Evolutionary conservation across 64 coral and sea anemone species (phyloP), one percentile per base, ranked within the genome.

Genomic region (Stichodactyla helianthus): DNA sequence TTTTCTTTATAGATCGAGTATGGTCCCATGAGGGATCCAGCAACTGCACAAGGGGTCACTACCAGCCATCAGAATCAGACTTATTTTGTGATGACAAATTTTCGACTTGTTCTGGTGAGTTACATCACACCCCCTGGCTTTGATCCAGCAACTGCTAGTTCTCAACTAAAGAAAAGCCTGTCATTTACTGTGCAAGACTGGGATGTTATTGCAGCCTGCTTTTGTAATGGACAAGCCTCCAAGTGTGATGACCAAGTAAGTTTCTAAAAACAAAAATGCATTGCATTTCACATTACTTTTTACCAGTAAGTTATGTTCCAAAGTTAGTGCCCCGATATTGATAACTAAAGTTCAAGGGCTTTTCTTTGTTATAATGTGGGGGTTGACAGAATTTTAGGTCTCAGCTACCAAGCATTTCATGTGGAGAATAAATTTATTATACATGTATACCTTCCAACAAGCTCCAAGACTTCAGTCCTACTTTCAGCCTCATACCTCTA

Each of bases 131-230:
- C 93, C 9, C 14, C 59, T 87, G 63, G 52, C 11, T 70, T 83
- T 82, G 65, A 91, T 11, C n/a, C 74, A 82, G 52, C 52, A 0
- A 74, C 31, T 31, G 88, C 80, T 7, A 22, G 84, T 52, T 88
- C 90, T 5, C 28, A 76, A 3, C 51, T 79, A 9, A 96, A 88
- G 70, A 88, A 51, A 86, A 55, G 81, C 70, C 91, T 99, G 6
- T 99, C 87, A 59, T 99, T 99, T 82, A 74, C 97, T 53, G 82
- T 99, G 28, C 17, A 82, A 79, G 93, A 99, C 51, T 94, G 89
- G 92, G 77, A 95, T 35, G 89, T 95, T 0, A 18, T 57, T 26
- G 97, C 88, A 17, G 67, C 90, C 4, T 99, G 97, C 23, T 92
- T 83, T 63, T 99, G 97, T 51, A 88, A 95, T 91, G 97, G 97